These are phyloP conservation scores for Leucoraja erinaceus DNA, from an alignment of 2,113 vertebrate species.

Conservation along the genomic window DNA sequence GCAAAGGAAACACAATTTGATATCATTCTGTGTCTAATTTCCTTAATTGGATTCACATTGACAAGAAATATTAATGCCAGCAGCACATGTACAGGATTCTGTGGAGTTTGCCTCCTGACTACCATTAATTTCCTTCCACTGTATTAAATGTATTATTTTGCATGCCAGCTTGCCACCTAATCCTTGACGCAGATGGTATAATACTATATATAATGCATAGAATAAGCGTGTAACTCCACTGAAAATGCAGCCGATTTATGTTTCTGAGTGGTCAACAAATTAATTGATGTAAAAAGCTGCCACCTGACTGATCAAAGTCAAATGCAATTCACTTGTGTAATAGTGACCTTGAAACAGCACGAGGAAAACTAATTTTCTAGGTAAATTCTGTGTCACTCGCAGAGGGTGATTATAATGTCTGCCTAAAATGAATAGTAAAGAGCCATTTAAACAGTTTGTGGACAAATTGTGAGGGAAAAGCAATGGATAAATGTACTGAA, in stretches of 20 bases:
- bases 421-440: neutral
- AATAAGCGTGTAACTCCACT: slow-evolving; percentile 22
- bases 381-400: neutral
- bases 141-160: neutral
- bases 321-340: neutral
- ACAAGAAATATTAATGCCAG: slow-evolving; percentile 22
- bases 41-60: slow-evolving; percentile 2
- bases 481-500: neutral
- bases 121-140: neutral
- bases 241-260: slow-evolving; percentile 14
- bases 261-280: slow-evolving; percentile 13
- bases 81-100: neutral
- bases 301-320: slow-evolving; percentile 11
- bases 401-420: neutral
- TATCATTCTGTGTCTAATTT: slow-evolving; percentile 22
- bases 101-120: neutral
- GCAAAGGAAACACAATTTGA: neutral
- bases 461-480: neutral
- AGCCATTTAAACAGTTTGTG: neutral
- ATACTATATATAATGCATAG: neutral
- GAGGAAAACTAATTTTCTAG: neutral
- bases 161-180: neutral
- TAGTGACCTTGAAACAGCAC: neutral
- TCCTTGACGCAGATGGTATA: neutral
- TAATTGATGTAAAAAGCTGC: slow-evolving; percentile 1